Percentiles rank a stretch among this genome's conserved stretches.
Evolutionary conservation across 2,888 invertebrate species (phyloP).

Genomic region (Caenorhabditis zanzibari): DNA sequence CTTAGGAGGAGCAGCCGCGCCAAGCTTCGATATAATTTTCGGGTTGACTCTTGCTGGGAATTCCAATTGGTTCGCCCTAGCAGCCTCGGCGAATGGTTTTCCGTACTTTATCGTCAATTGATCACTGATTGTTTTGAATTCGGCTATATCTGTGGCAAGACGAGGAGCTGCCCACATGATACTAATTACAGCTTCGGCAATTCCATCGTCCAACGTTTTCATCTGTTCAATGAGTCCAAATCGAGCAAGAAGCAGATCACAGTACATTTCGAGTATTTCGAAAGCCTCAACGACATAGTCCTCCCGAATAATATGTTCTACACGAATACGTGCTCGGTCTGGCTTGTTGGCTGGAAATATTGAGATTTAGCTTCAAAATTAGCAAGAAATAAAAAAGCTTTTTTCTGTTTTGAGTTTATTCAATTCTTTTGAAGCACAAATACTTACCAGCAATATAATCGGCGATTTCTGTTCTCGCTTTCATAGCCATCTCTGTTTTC

Average conservation of each 20-base stretch:
- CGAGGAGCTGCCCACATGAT: constrained; percentile 98
- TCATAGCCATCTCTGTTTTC: constrained; percentile 96
- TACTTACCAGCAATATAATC: constrained; percentile 92
- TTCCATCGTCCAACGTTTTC: constrained; percentile 94
- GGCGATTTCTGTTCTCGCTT: constrained; percentile 97
- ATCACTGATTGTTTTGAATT: constrained; percentile 89
- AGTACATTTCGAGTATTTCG: constrained; percentile 99
- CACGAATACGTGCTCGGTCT: constrained; percentile 92
- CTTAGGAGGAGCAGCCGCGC: constrained; percentile 95
- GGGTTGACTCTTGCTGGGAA: constrained; percentile 81
- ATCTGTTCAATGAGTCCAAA: constrained; percentile 97
- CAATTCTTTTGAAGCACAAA: background rate
- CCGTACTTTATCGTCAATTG: constrained; percentile 94
- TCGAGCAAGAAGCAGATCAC: constrained; percentile 95
- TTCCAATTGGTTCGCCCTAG: constrained; percentile 90
- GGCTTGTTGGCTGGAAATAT: constrained; percentile 84
- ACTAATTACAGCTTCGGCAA: constrained; percentile 95
- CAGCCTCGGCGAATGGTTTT: constrained; percentile 93
- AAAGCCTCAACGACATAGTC: constrained; percentile 99
- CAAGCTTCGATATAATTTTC: constrained; percentile 90
- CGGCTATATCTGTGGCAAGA: constrained; percentile 86
- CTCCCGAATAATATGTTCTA: constrained; percentile 96
- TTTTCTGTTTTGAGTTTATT: background rate
- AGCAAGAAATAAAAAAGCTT: background rate
- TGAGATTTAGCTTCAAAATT: background rate